Evolutionary conservation across 1,140 invertebrate genomes (phyloP).

Genomic region (Copidosoma floridanum): DNA sequence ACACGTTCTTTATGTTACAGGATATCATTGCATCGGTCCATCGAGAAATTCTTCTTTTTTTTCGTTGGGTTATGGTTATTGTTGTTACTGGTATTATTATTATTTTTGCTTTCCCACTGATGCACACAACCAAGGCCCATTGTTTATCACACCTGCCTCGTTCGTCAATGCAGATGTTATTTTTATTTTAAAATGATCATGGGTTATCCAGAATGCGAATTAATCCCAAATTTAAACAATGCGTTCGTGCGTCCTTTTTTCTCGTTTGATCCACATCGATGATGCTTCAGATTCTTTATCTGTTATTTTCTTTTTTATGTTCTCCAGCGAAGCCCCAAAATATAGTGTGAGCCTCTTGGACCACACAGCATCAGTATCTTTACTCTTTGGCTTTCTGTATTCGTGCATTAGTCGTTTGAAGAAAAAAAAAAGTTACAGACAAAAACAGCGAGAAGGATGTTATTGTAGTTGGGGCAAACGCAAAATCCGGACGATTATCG

Average conservation of each 20-base stretch:
- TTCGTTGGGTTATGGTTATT: too few relatives aligned
- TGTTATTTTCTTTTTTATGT: neutral
- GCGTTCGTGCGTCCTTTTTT: neutral
- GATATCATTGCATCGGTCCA: constrained; percentile 7
- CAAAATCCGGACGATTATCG: too few relatives aligned
- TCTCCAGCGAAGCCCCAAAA: constrained; percentile 7
- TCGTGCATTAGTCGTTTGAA: constrained; percentile 14
- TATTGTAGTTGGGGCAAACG: too few relatives aligned
- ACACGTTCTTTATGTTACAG: constrained; percentile 7
- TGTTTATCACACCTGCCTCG: neutral
- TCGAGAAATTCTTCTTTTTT: too few relatives aligned
- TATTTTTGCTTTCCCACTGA: constrained; percentile 12
- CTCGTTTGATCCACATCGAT: too few relatives aligned
- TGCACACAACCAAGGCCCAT: neutral
- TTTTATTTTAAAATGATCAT: too few relatives aligned
- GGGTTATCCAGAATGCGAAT: neutral
- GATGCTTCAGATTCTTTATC: neutral
- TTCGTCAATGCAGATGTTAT: neutral
- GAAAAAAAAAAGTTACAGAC: too few relatives aligned
- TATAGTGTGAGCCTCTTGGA: neutral
- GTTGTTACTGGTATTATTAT: too few relatives aligned
- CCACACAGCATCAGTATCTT: neutral
- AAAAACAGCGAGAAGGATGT: too few relatives aligned
- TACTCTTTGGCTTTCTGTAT: neutral
- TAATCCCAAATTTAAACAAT: constrained; percentile 10